Percentiles rank a stretch among this genome's conserved stretches.
Evolutionary conservation across 2,113 vertebrate genomes (phyloP).

Genomic region (Cyanistes caeruleus): DNA sequence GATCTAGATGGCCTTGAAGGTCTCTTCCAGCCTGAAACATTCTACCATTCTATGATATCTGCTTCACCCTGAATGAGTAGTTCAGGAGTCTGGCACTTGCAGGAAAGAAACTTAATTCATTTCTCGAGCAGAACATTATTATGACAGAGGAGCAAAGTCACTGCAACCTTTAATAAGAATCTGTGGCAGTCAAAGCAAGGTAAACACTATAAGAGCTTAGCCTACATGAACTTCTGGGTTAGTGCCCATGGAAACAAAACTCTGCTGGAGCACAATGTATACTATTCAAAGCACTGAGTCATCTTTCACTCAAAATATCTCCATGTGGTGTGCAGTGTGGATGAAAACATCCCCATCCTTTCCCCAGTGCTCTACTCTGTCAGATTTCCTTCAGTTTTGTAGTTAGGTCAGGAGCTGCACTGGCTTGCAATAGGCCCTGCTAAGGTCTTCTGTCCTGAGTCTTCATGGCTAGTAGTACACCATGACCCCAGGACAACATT

Average conservation of each 20-base stretch:
- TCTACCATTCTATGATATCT: background rate
- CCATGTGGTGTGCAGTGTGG: rapidly evolving
- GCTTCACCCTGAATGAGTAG: background rate
- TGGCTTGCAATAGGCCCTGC: background rate
- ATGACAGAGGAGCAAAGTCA: background rate
- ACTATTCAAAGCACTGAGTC: background rate
- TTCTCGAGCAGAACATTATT: background rate
- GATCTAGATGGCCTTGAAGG: background rate
- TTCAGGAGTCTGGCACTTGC: background rate
- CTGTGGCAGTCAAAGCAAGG: background rate
- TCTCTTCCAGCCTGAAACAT: background rate
- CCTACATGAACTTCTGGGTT: background rate
- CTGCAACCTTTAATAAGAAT: background rate
- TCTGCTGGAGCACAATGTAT: background rate
- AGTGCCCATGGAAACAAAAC: background rate
- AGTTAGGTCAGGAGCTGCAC: background rate
- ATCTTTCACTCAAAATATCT: background rate
- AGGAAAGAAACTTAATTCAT: background rate
- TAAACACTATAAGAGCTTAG: background rate
- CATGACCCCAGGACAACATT: rapidly evolving
- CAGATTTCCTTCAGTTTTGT: background rate
- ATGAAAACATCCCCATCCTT: background rate
- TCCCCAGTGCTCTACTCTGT: background rate
- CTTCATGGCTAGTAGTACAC: rapidly evolving
- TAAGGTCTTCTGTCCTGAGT: background rate